These are phyloP conservation scores for Eonycteris spelaea DNA, from an alignment of 2,113 vertebrate genomes.

Conservation along the genomic window DNA sequence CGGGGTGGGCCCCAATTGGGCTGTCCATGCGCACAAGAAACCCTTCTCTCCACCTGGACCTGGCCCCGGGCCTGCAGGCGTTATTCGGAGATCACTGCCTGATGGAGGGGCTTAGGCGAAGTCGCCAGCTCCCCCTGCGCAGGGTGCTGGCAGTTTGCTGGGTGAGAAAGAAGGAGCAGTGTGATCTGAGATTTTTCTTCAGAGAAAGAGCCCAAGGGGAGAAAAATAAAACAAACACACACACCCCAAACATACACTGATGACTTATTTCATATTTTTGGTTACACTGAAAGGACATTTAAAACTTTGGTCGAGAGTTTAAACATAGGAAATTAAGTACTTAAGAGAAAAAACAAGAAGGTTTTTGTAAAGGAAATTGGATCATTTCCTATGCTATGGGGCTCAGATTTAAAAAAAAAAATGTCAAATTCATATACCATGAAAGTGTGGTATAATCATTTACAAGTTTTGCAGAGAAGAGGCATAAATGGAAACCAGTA, in stretches of 20 bases:
- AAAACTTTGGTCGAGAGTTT: not conserved
- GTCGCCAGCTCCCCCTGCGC: not conserved
- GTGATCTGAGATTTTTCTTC: not conserved
- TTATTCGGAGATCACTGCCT: rapidly evolving
- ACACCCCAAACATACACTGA: too few species aligned
- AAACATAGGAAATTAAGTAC: not conserved
- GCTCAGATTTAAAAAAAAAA: not conserved
- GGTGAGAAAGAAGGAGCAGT: too few species aligned
- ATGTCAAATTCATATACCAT: not conserved
- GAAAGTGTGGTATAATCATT: not conserved
- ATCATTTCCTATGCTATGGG: not conserved
- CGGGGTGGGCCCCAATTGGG: rapidly evolving
- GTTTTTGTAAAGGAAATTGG: not conserved
- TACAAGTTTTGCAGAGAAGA: not conserved
- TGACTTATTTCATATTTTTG: not conserved
- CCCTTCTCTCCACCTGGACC: too few species aligned
- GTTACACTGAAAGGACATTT: not conserved
- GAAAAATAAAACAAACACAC: not conserved
- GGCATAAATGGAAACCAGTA: not conserved
- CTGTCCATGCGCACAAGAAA: not conserved
- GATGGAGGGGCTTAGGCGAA: too few species aligned
- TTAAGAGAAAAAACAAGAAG: not conserved
- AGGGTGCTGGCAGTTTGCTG: not conserved
- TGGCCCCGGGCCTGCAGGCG: too few species aligned
- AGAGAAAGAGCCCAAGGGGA: not conserved